A percentile compares a stretch with the other conserved stretches of the same genome.
Evolutionary conservation across 2,113 vertebrate species (phyloP).

Genomic region (Octodon degus): DNA sequence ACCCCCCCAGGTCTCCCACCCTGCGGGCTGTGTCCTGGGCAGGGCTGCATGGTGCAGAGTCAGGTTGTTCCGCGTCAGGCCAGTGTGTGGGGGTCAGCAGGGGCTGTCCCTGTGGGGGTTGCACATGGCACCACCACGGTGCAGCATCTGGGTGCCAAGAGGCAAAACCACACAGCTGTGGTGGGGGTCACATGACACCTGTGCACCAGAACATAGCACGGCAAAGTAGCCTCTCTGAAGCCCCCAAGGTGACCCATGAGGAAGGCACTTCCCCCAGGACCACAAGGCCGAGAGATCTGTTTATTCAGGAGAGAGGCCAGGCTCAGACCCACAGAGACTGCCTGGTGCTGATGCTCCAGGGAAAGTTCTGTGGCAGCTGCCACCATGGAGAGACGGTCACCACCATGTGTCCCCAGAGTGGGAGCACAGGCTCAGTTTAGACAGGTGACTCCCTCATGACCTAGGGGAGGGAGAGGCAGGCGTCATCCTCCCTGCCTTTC

Average conservation of each 20-base stretch:
- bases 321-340: neutral
- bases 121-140: accelerated
- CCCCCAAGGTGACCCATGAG: neutral
- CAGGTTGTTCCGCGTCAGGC: neutral
- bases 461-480: neutral
- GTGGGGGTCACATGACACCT: neutral
- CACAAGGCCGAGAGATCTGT: neutral
- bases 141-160: neutral
- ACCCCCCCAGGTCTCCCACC: neutral
- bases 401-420: neutral
- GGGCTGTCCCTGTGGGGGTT: neutral
- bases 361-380: neutral
- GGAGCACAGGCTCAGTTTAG: neutral
- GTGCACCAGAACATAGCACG: neutral
- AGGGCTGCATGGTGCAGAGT: neutral
- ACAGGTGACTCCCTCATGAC: neutral
- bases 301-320: constrained; percentile 27
- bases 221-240: neutral
- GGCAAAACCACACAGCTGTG: neutral
- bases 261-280: neutral
- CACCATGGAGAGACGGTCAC: neutral
- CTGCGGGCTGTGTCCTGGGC: neutral
- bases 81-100: neutral
- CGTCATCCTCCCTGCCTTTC: neutral
- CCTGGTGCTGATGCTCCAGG: neutral